phyloP scores from a whole-genome alignment of 2,113 vertebrate species.

The Macheiramphus alcinus region DNA sequence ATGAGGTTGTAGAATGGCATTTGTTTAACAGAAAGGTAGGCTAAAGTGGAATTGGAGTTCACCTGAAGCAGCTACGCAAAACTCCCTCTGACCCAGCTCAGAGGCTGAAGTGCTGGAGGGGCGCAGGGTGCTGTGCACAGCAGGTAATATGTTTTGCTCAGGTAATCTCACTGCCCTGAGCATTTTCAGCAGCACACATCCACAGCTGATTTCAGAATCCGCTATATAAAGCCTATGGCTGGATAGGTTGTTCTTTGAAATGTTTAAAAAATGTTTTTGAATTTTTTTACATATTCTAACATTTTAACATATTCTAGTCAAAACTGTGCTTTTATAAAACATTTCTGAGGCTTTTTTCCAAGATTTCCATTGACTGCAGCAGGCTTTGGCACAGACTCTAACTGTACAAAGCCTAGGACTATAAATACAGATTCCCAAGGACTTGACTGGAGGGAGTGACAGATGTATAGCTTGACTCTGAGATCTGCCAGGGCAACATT shows the following conservation, averaged over 20 bases:
- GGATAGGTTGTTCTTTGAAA: background rate
- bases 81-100: background rate
- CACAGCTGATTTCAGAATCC: background rate
- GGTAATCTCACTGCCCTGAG: background rate
- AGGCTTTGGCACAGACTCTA: background rate
- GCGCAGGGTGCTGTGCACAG: background rate
- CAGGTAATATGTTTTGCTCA: background rate
- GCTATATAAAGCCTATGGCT: background rate
- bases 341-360: background rate
- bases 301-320: background rate
- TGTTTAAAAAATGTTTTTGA: background rate
- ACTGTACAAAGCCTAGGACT: background rate
- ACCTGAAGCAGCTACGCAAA: background rate
- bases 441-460: slow-evolving; percentile 43
- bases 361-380: background rate
- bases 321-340: background rate
- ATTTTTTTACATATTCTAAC: background rate
- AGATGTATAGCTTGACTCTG: slow-evolving; percentile 27
- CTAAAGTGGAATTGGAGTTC: background rate
- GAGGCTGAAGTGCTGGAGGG: background rate
- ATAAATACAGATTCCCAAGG: slow-evolving; percentile 26
- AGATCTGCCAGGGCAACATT: slow-evolving; percentile 29
- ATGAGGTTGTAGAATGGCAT: background rate
- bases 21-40: background rate
- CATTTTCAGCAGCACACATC: background rate